Conservation (phyloP, 1,140 invertebrate genomes). For the Mylabris phalerata region DNA sequence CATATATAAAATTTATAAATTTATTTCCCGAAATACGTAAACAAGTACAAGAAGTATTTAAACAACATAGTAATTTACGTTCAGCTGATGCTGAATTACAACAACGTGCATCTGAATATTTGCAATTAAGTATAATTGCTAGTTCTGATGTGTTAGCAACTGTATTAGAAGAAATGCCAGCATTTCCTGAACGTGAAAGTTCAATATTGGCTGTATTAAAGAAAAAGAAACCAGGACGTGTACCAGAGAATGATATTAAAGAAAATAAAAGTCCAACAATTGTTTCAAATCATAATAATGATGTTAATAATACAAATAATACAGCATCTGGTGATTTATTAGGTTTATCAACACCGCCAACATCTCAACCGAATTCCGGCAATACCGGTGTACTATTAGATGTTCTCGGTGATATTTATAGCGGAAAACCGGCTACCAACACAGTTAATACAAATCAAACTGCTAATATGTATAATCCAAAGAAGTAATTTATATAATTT, state of each 20-base stretch:
- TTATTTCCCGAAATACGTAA: constrained; percentile 97
- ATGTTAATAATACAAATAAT: constrained; percentile 51
- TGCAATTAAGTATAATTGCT: constrained; percentile 93
- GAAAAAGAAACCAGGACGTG: constrained; percentile 92
- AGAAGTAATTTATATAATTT: constrained; percentile 53
- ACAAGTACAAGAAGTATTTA: constrained; percentile 94
- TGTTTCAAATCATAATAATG: constrained; percentile 52
- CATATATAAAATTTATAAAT: constrained; percentile 99
- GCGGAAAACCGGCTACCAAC: constrained; percentile 55
- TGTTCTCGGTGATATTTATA: constrained; percentile 83
- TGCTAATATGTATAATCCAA: constrained; percentile 62
- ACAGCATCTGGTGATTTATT: constrained; percentile 73
- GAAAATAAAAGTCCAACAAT: constrained; percentile 73
- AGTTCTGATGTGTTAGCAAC: constrained; percentile 96
- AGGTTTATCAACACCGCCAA: constrained; percentile 74
- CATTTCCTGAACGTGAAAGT: constrained; percentile 97
- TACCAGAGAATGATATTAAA: constrained; percentile 76
- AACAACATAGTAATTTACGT: constrained; percentile 90
- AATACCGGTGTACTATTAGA: constrained; percentile 78
- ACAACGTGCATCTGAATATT: constrained; percentile 96
- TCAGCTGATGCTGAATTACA: constrained; percentile 98
- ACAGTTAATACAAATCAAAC: not conserved
- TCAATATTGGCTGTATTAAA: constrained; percentile 96
- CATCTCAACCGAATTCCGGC: constrained; percentile 53
- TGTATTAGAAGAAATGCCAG: constrained; percentile 99